phyloP scores from a whole-genome alignment of 2,113 vertebrate genomes.

The Pavo muticus region DNA sequence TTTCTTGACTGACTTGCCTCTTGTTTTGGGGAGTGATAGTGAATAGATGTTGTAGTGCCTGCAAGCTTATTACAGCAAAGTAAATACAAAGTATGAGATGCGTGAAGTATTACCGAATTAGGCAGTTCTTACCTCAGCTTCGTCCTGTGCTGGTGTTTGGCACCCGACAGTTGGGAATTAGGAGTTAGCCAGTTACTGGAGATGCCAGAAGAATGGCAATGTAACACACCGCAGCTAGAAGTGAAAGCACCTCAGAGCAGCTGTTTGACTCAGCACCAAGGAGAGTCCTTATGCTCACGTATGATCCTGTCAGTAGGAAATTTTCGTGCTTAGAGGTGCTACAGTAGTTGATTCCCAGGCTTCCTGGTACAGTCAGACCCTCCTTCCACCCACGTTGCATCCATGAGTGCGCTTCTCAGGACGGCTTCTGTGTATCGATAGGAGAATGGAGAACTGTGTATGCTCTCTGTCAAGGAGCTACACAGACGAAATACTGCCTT shows the following conservation, averaged over 20 bases:
- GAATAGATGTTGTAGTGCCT: not conserved
- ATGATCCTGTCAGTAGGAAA: not conserved
- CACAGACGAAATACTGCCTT: slow-evolving; percentile 21
- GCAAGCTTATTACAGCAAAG: not conserved
- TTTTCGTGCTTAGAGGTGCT: not conserved
- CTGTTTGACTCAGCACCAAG: not conserved
- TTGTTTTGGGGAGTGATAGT: not conserved
- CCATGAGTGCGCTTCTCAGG: not conserved
- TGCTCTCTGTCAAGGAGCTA: slow-evolving; percentile 37
- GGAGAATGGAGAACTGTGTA: not conserved
- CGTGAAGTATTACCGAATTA: not conserved
- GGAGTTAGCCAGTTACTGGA: not conserved
- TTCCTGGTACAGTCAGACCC: not conserved
- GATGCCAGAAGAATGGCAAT: not conserved
- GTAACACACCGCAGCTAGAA: not conserved
- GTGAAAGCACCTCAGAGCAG: not conserved
- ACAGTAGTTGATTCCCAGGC: not conserved
- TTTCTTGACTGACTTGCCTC: not conserved
- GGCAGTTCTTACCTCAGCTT: not conserved
- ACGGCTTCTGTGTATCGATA: not conserved
- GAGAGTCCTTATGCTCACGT: not conserved
- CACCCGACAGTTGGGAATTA: accelerated
- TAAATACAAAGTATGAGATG: not conserved
- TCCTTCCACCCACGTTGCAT: not conserved
- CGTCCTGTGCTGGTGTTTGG: not conserved